Evolutionary conservation across 2,113 vertebrate genomes (phyloP), one percentile per base, ranked within the genome.

Genomic region (Athene noctua): DNA sequence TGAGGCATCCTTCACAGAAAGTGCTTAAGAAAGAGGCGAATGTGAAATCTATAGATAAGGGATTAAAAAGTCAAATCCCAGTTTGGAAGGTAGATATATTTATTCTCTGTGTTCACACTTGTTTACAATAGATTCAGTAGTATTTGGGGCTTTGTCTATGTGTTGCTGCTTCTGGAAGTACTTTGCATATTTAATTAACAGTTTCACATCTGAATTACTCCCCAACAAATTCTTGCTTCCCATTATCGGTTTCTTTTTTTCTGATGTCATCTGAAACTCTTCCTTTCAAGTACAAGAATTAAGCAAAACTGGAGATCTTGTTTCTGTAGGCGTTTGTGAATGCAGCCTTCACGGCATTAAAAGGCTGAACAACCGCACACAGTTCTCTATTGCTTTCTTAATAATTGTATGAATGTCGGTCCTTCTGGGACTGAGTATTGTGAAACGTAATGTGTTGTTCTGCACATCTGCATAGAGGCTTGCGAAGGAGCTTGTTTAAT

Each of bases 61-160:
- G 66, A 83, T 88, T 90, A 92, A 71, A 65, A 93, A 94, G 68
- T 88, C 58, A 92, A 74, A 91, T 86, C 54, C 42, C 27, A 8
- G 8, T 79, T 65, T 85, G 82, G 55, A 89, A 88, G 55, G 66
- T 80, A 71, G 83, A 80, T 71, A 2, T 29, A 32, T 94, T 72
- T 87, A 62, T 85, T 68, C 57, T 49, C 7, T 80, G 25, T 15
- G 12, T 92, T 94, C 65, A 38, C 42, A 26, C 32, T 91, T 90
- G 72, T 78, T 93, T 90, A 72, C 40, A 68, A 27, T 9, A 87
- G 30, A 44, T 4, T 3, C 27, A 57, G 17, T 44, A 44, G 61
- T 44, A 15, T 85, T 91, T 65, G 40, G 7, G 20, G 52, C 91
- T 57, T 49, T 74, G 57, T 79, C 77, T 88, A 3, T 83, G 68